A percentile compares a stretch with the other conserved stretches of the same genome.
phyloP scores from a whole-genome alignment of 2,797 vertebrate species.

The Eospalax fontanierii region DNA sequence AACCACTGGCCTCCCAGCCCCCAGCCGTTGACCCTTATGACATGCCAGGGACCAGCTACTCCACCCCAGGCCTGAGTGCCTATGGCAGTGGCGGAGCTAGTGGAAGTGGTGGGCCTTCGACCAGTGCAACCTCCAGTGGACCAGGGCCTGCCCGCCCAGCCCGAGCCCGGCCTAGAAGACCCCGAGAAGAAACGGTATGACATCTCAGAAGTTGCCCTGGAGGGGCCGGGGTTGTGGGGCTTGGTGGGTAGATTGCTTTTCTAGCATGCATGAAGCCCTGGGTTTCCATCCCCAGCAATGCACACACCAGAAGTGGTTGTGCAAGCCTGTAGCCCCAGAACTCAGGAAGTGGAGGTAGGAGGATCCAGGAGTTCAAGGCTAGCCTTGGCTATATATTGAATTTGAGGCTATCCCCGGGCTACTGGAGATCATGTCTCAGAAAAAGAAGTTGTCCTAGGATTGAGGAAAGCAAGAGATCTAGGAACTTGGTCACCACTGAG shows the following conservation, averaged over 20 bases:
- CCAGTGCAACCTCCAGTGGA: constrained; percentile 82
- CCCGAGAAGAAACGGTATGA: constrained; percentile 94
- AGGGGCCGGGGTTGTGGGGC: not conserved
- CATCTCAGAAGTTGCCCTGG: not conserved
- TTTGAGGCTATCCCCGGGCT: not conserved
- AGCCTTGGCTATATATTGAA: not conserved
- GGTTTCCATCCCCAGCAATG: not conserved
- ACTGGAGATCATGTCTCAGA: not conserved
- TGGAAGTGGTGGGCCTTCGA: constrained; percentile 84
- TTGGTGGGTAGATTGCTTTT: not conserved
- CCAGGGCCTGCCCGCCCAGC: constrained; percentile 87
- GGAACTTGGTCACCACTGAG: not conserved
- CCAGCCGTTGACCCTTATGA: constrained; percentile 95
- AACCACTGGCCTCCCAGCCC: constrained; percentile 83
- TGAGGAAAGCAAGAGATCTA: not conserved
- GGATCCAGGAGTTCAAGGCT: not conserved
- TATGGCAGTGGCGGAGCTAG: constrained; percentile 87
- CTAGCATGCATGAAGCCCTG: not conserved
- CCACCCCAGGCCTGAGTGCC: constrained; percentile 88
- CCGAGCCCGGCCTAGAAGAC: constrained; percentile 93
- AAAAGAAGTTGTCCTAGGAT: not conserved
- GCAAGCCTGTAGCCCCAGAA: not conserved
- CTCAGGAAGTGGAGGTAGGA: not conserved
- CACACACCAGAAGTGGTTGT: no score
- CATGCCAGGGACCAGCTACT: constrained; percentile 95